Evolutionary conservation across 2,113 vertebrate genomes (phyloP).

Genomic region (Triplophysa siluroides): DNA sequence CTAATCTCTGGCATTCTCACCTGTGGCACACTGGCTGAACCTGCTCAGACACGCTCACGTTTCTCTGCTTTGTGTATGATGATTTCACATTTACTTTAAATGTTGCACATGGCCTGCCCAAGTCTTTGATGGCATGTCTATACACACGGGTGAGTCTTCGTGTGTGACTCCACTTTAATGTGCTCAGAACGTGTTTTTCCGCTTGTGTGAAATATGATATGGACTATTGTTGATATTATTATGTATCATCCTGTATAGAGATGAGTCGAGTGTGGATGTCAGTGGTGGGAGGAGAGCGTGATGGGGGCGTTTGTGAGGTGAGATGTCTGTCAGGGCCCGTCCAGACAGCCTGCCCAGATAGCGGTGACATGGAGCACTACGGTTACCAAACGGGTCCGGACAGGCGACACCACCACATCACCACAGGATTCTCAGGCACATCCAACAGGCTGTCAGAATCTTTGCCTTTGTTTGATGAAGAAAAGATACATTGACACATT

Average conservation of each 20-base stretch:
- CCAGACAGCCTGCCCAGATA: slow-evolving; percentile 47
- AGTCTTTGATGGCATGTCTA: neutral
- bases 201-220: neutral
- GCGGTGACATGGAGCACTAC: slow-evolving; percentile 42
- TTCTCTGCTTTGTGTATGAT: neutral
- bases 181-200: neutral
- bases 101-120: neutral
- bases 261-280: neutral
- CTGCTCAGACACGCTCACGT: neutral
- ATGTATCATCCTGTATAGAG: neutral
- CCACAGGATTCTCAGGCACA: neutral
- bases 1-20: neutral
- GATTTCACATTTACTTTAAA: neutral
- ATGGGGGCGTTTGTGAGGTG: slow-evolving; percentile 6
- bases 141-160: neutral
- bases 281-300: neutral
- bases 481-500: neutral
- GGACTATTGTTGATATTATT: neutral
- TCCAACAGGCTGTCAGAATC: slow-evolving; percentile 5
- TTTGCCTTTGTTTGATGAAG: neutral
- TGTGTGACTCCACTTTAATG: neutral
- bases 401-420: slow-evolving; percentile 38
- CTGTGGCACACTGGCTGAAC: neutral
- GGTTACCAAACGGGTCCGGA: slow-evolving; percentile 30
- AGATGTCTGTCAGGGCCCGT: slow-evolving; percentile 42